A percentile compares a stretch with the other conserved stretches of the same genome.
phyloP scores from a whole-genome alignment of 2,797 vertebrate genomes.

The Aulostomus chinensis region DNA sequence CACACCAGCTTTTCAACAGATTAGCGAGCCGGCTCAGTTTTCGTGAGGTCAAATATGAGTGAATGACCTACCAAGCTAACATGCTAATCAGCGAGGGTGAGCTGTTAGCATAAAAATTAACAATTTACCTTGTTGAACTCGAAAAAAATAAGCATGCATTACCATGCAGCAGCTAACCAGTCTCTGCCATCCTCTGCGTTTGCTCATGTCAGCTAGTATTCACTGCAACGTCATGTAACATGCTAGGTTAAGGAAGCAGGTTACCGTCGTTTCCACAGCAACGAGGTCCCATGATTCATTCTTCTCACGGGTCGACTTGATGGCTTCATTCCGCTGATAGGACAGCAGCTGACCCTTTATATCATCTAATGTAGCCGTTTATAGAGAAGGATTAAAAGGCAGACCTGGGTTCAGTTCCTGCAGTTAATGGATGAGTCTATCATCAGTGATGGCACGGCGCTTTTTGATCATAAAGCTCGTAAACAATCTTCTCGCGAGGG shows the following conservation, averaged over 20 bases:
- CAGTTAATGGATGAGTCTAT: background rate
- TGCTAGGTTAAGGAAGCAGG: conserved; percentile 56
- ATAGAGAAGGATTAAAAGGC: conserved; percentile 2
- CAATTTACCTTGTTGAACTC: background rate
- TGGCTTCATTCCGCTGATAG: conserved; percentile 48
- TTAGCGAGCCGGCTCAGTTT: background rate
- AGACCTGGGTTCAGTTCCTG: conserved; percentile 50
- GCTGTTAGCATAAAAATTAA: conserved; percentile 5
- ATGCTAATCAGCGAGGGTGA: background rate
- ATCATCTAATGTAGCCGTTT: background rate
- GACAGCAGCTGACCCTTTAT: conserved; percentile 36
- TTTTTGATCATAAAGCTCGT: background rate
- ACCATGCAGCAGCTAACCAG: background rate
- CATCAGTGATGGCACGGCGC: background rate
- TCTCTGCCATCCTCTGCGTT: background rate
- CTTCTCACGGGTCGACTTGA: conserved; percentile 15
- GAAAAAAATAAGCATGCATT: background rate
- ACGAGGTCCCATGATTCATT: conserved; percentile 71
- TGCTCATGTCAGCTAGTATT: background rate
- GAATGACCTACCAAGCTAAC: background rate
- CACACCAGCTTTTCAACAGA: background rate
- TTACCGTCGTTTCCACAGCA: conserved; percentile 79
- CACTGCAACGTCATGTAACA: conserved; percentile 7
- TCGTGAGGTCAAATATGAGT: too few species aligned
- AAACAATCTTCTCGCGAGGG: conserved; percentile 52